phyloP scores from a whole-genome alignment of 2,888 invertebrate genomes.

The Odontomyia ornata region DNA sequence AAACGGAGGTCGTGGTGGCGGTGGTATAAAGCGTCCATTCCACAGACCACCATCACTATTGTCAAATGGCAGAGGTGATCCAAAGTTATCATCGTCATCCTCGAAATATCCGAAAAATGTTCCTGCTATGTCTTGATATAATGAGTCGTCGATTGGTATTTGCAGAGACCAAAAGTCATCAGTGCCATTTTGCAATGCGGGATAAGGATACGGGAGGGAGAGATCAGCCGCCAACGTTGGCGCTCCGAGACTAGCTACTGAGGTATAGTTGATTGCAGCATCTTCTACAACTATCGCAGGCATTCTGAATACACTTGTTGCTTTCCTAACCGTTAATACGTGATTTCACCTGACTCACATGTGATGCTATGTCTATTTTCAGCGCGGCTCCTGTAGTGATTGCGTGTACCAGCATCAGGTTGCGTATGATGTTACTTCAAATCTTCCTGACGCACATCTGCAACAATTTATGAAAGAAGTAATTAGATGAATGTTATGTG shows the following conservation, averaged over 20 bases:
- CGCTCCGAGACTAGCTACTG: not conserved
- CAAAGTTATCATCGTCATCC: conserved; percentile 63
- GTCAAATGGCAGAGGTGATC: conserved; percentile 64
- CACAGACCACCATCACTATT: conserved; percentile 64
- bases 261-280: conserved; percentile 46
- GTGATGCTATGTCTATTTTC: not conserved
- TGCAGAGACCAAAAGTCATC: conserved; percentile 1
- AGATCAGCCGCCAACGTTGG: conserved; percentile 32
- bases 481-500: too few relatives aligned
- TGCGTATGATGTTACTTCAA: too few relatives aligned
- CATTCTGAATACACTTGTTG: conserved; percentile 33
- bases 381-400: conserved; percentile 13
- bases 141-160: not conserved
- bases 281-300: conserved; percentile 46
- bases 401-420: too few relatives aligned
- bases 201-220: conserved; percentile 34
- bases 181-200: not conserved
- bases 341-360: conserved; percentile 24
- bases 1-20: conserved; percentile 74
- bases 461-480: too few relatives aligned
- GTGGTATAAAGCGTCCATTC: conserved; percentile 70
- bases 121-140: not conserved
- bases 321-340: not conserved
- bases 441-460: too few relatives aligned
- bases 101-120: conserved; percentile 34